Evolutionary conservation across 2,888 invertebrate species (phyloP).

Genomic region (Calameuta pallipes): DNA sequence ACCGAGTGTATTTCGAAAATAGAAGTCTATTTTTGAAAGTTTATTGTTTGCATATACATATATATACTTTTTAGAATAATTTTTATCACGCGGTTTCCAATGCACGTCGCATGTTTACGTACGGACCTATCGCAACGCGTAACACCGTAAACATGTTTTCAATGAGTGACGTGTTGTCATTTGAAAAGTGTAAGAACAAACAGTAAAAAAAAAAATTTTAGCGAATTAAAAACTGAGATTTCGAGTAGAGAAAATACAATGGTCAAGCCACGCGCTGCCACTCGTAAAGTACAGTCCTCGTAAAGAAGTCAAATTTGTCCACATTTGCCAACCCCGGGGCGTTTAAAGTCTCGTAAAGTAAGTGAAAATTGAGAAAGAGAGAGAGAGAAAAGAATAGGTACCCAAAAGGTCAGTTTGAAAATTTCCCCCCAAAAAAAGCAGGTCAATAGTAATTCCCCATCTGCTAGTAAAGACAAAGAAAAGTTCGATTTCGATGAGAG

Average conservation of each 20-base stretch:
- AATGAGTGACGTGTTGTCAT: neutral
- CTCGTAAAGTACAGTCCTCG: slow-evolving; percentile 39
- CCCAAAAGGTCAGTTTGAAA: neutral
- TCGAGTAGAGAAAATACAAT: neutral
- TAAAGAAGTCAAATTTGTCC: slow-evolving; percentile 55
- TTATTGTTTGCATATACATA: neutral
- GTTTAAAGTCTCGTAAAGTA: slow-evolving; percentile 53
- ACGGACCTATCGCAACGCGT: neutral
- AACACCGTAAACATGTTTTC: neutral
- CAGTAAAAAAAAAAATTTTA: neutral
- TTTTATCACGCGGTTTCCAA: neutral
- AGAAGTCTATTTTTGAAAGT: neutral
- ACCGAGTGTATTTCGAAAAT: neutral
- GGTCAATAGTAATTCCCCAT: neutral
- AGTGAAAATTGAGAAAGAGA: slow-evolving; percentile 12
- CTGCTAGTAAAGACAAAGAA: too few species aligned
- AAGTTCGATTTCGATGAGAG: too few species aligned
- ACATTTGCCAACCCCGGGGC: slow-evolving; percentile 40
- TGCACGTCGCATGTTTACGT: neutral
- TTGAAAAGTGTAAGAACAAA: neutral
- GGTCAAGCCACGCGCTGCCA: neutral
- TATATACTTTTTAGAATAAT: neutral
- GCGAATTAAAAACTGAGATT: neutral
- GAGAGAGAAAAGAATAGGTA: slow-evolving; percentile 7
- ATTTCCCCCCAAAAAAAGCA: neutral